Evolutionary conservation across 35 echinoderm and acorn worm species (phyloP).

Genomic region (Lytechinus variegatus): DNA sequence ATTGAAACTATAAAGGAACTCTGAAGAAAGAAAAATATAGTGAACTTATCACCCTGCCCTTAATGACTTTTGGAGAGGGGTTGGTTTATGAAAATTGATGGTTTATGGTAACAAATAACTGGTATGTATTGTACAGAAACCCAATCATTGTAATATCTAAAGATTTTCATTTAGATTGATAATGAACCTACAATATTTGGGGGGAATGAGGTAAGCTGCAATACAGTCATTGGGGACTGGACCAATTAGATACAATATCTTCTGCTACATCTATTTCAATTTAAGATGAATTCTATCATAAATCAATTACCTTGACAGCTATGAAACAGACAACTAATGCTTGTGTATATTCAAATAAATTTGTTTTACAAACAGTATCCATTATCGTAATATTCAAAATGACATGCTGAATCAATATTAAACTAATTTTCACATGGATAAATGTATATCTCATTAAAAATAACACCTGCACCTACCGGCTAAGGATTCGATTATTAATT

Average conservation of each 20-base stretch:
- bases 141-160: not conserved
- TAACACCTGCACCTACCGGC: not conserved
- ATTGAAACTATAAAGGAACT: not conserved
- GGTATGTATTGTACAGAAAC: not conserved
- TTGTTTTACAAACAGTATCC: not conserved
- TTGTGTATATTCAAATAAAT: not conserved
- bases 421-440: not conserved
- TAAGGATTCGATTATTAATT: not conserved
- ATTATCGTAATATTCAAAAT: not conserved
- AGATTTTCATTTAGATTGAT: not conserved
- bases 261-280: not conserved
- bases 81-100: not conserved
- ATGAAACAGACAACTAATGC: not conserved
- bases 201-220: not conserved
- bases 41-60: not conserved
- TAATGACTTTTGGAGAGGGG: not conserved
- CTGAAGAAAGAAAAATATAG: not conserved
- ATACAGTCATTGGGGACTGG: not conserved
- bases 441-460: not conserved
- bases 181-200: not conserved
- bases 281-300: not conserved
- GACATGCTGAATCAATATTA: not conserved
- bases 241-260: not conserved
- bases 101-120: not conserved
- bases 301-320: conserved; percentile 4